Conservation (phyloP, 2,888 invertebrate genomes). For the Eubasilissa splendida region DNA sequence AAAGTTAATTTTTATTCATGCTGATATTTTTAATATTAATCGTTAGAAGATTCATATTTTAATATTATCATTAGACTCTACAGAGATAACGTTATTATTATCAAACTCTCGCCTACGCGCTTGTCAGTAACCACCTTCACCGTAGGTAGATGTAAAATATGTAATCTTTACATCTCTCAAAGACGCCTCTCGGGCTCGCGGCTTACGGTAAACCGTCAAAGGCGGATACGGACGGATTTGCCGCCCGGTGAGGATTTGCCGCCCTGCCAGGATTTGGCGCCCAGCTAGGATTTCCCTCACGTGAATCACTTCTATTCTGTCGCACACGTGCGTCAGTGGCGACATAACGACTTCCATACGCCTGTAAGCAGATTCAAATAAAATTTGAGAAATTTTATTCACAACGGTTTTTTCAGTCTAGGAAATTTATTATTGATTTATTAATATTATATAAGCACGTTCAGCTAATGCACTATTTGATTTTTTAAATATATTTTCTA, state of each 20-base stretch:
- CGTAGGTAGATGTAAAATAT: background rate
- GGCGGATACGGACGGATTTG: constrained; percentile 49
- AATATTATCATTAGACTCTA: no score
- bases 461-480: no score
- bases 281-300: constrained; percentile 29
- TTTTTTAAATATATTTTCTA: no score
- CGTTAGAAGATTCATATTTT: no score
- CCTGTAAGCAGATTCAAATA: background rate
- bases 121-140: no score
- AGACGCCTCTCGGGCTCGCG: constrained; percentile 20
- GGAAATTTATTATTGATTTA: no score
- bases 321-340: background rate
- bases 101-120: no score
- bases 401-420: no score
- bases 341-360: background rate
- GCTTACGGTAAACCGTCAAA: constrained; percentile 49
- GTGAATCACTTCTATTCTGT: background rate
- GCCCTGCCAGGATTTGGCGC: background rate
- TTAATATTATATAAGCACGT: no score
- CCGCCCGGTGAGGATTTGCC: constrained; percentile 21
- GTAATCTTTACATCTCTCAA: constrained; percentile 11
- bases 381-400: background rate
- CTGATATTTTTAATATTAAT: no score
- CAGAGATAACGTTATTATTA: no score
- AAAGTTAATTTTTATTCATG: no score